phyloP scores from a whole-genome alignment of 2,797 vertebrate species.

The Peromyscus nudipes region DNA sequence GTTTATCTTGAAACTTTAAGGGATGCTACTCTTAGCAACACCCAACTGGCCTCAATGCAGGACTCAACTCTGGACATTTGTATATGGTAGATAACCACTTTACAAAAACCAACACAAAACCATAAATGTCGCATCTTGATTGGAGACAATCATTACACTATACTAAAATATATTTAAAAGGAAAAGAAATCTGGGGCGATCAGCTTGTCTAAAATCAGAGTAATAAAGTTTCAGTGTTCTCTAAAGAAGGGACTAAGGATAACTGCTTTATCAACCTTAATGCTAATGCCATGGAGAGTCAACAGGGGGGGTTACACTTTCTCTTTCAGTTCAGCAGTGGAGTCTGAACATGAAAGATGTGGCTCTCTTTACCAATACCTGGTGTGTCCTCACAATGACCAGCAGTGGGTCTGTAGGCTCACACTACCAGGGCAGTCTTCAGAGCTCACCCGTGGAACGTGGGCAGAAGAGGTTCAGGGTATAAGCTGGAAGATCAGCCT shows the following conservation, averaged over 20 bases:
- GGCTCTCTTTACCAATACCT: background rate
- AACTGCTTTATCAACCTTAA: constrained; percentile 35
- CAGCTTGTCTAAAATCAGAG: background rate
- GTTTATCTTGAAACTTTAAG: background rate
- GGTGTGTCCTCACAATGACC: background rate
- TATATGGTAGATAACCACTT: background rate
- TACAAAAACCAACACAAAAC: background rate
- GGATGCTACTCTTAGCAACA: background rate
- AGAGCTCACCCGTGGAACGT: background rate
- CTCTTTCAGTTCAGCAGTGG: background rate
- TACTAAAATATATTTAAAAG: constrained; percentile 33
- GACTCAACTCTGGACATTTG: background rate
- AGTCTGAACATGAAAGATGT: background rate
- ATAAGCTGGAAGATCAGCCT: background rate
- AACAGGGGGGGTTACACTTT: background rate
- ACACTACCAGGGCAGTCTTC: background rate
- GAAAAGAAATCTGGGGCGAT: background rate
- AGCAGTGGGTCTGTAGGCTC: background rate
- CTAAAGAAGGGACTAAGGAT: background rate
- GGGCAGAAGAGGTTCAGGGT: background rate
- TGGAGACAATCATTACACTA: background rate
- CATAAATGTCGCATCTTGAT: background rate
- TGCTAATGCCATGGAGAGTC: background rate
- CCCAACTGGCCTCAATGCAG: background rate
- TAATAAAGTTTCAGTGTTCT: constrained; percentile 18